Base-by-base conservation (phyloP, 1,140 invertebrate genomes). In the Hestina assimilis region DNA sequence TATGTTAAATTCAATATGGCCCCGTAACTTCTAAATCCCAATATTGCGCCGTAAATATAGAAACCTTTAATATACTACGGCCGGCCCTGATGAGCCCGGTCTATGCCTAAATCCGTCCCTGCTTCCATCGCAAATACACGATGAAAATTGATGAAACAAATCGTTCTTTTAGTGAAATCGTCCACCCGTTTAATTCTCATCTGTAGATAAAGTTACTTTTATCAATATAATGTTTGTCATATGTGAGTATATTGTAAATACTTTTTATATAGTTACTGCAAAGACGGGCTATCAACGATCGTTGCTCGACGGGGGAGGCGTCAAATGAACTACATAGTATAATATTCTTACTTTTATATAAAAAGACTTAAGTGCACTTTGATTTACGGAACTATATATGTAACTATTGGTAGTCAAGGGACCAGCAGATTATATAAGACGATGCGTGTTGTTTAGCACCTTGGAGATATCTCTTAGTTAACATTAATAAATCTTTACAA, bases 311-410 rank as follows among this genome's bases (percentile, higher is more conserved):
- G 70, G 63, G 72, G 69, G 72, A 70, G 67, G 65, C 71, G 61
- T 42, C 23, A 31, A 46, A 58, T 64, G 48, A 61, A 70, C 60
- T 72, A 79, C 69, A 76, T 82, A 82, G 55, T 75, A 82, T 78
- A 78, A 78, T 84, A 83, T 83, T 75, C 79, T 81, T 74, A 79
- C 69, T 72, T 82, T 75, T 72, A 77, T 72, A 75, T 79, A 80
- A 76, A 57, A 81, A 78, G 72, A 79, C 72, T 75, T 87, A 87
- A 87, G 84, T 87, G 84, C 84, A 87, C 84, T 87, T 87, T 76
- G 76, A 83, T 58, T 83, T 83, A 87, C 59, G 84, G 84, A 85
- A 87, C 84, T 87, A 87, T 83, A 58, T 63, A 69, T 75, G 73
- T 73, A 67, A 66, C 61, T 75, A 58, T 65, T 61, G 59, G 63